Conservation (phyloP, 2,888 invertebrate species). For the Drosophila vallismaia region DNA sequence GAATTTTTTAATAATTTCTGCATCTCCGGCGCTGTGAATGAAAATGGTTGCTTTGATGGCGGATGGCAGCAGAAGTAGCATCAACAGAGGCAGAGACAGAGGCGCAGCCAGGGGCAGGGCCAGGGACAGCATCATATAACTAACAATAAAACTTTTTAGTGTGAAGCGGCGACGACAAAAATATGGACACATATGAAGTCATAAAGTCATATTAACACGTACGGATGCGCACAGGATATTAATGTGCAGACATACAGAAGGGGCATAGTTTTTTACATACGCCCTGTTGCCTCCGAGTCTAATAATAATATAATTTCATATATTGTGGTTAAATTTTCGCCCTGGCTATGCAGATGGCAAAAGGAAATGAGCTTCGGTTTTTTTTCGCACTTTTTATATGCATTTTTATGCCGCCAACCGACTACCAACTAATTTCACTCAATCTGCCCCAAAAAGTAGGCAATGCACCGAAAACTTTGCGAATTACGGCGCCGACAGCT, state of each 20-base stretch:
- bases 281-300: conserved; percentile 39
- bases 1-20: conserved; percentile 71
- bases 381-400: conserved; percentile 32
- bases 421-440: conserved; percentile 47
- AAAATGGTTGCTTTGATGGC: conserved; percentile 77
- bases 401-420: conserved; percentile 33
- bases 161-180: conserved; percentile 68
- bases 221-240: conserved; percentile 83
- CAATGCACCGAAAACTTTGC: conserved; percentile 65
- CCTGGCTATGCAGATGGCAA: conserved; percentile 29
- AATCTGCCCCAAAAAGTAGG: conserved; percentile 33
- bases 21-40: conserved; percentile 77
- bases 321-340: conserved; percentile 72
- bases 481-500: conserved; percentile 54
- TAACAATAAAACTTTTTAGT: conserved; percentile 77
- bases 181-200: conserved; percentile 81
- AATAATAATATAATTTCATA: conserved; percentile 74
- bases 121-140: conserved; percentile 56
- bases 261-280: conserved; percentile 38
- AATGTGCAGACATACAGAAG: conserved; percentile 61
- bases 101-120: conserved; percentile 40
- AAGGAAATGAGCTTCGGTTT: conserved; percentile 62
- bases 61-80: conserved; percentile 56
- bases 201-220: conserved; percentile 84
- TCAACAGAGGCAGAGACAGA: conserved; percentile 40